Percentiles rank a stretch among this genome's conserved stretches.
These are phyloP conservation scores for Phortica okadai DNA, from an alignment of 2,888 invertebrate species.

Conservation along the genomic window DNA sequence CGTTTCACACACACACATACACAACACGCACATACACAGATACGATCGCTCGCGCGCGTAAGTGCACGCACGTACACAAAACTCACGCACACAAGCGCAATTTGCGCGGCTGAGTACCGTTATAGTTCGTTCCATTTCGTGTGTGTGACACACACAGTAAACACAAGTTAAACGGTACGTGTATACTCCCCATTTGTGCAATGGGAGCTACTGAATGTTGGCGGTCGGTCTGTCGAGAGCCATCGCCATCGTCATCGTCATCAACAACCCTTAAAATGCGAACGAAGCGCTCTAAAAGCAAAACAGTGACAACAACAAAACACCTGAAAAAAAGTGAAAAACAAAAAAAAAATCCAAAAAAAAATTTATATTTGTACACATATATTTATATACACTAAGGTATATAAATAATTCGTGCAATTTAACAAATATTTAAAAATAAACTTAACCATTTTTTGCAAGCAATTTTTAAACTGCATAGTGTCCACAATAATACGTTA, in stretches of 20 bases:
- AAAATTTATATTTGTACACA: not conserved
- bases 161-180: not conserved
- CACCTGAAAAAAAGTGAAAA: not conserved
- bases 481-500: no score
- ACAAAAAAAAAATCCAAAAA: not conserved
- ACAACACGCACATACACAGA: not conserved
- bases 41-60: not conserved
- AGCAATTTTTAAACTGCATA: no score
- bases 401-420: no score
- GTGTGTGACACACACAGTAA: slow-evolving; percentile 1
- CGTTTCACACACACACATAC: not conserved
- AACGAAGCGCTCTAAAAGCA: not conserved
- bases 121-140: not conserved
- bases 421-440: no score
- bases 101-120: not conserved
- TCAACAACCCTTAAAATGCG: slow-evolving; percentile 3
- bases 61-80: slow-evolving; percentile 2
- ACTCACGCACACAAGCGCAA: not conserved
- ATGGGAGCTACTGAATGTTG: not conserved
- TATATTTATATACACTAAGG: no score
- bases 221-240: not conserved
- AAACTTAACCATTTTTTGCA: no score
- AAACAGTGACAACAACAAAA: not conserved
- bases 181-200: not conserved
- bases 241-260: not conserved